Conservation (phyloP, 2,113 vertebrate species). For the Eretmodus cyanostictus region DNA sequence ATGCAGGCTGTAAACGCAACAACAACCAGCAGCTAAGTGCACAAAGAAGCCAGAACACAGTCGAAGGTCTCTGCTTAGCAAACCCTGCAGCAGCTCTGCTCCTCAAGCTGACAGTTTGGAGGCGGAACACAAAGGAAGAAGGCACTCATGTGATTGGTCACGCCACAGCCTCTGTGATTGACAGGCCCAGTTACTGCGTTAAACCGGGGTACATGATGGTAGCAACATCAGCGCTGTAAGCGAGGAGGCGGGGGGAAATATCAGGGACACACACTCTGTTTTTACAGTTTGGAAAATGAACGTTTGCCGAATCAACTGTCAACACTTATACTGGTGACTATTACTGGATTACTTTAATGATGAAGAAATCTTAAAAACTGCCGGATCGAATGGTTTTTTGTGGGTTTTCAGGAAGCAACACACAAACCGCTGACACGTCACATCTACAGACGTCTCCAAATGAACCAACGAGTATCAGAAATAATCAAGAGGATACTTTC, state of each 20-base stretch:
- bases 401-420: neutral
- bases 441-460: rapidly evolving
- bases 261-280: rapidly evolving
- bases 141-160: neutral
- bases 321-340: neutral
- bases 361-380: neutral
- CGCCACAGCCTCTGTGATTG: neutral
- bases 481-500: neutral
- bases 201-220: rapidly evolving
- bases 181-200: neutral
- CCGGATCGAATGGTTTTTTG: rapidly evolving
- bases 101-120: rapidly evolving
- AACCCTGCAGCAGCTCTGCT: neutral
- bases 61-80: neutral
- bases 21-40: neutral
- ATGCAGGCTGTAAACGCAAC: rapidly evolving
- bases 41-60: neutral
- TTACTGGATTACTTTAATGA: neutral
- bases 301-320: rapidly evolving
- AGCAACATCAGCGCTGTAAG: rapidly evolving
- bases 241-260: rapidly evolving
- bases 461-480: neutral
- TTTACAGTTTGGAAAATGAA: rapidly evolving
- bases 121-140: rapidly evolving
- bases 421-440: rapidly evolving